Evolutionary conservation across 1,140 invertebrate genomes (phyloP).

Genomic region (Megathymus violae): DNA sequence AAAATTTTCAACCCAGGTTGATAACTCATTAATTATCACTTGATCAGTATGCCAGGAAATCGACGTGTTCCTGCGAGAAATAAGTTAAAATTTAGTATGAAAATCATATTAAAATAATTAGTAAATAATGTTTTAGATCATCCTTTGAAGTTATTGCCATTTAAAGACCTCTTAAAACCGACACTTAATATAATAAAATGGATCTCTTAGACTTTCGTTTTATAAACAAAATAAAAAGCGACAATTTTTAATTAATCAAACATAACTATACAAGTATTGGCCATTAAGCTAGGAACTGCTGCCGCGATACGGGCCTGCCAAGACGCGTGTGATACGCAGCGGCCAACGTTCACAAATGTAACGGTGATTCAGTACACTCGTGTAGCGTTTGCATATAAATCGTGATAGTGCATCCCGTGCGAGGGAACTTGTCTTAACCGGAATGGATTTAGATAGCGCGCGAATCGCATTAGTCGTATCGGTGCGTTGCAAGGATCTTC

Average conservation of each 20-base stretch:
- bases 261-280: neutral
- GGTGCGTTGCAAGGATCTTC: constrained; percentile 36
- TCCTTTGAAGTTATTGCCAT: too few species aligned
- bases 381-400: constrained; percentile 28
- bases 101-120: too few species aligned
- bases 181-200: too few species aligned
- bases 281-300: constrained; percentile 3
- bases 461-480: constrained; percentile 68
- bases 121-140: too few species aligned
- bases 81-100: too few species aligned
- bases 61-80: too few species aligned
- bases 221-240: too few species aligned
- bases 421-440: constrained; percentile 50
- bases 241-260: neutral
- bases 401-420: constrained; percentile 32
- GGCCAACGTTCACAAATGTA: constrained; percentile 17
- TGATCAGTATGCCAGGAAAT: too few species aligned
- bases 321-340: neutral
- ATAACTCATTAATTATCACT: too few species aligned
- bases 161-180: too few species aligned
- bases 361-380: constrained; percentile 25
- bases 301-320: constrained; percentile 3
- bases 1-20: too few species aligned
- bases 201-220: too few species aligned
- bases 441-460: constrained; percentile 54